Evolutionary conservation across 2,113 vertebrate genomes (phyloP), one percentile per base, ranked within the genome.

Genomic region (Ciconia maguari): DNA sequence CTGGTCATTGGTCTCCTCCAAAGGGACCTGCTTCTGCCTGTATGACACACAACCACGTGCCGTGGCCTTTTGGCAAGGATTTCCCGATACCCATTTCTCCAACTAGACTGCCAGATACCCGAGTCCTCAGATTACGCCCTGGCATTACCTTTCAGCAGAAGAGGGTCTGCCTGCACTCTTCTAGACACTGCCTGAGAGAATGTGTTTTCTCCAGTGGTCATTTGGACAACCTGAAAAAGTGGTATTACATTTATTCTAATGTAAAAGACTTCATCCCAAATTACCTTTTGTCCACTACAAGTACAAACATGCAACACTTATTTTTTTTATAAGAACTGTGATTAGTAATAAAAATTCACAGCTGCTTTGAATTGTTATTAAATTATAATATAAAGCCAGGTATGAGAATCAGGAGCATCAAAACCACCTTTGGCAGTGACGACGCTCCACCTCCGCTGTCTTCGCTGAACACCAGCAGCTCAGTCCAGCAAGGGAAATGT

Each of bases 21-120:
- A 9, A 46, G 13, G 55, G 25, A 36, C 49, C 26, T 55, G 30
- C 18, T 58, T 44, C 60, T 42, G 6, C 2, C 58, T 6, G 13
- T 5, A 8, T 4, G 26, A 36, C 36, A 13, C 48, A 16, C 21
- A 29, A 14, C 5, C 79, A 1, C 26, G 34, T 18, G 21, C 74
- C 27, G 2, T 1, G 17, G 72, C 68, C 25, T 57, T 65, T 8
- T 10, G 25, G 25, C 36, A 15, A 32, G 21, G 69, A 16, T 26
- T 38, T 52, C 70, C 34, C 2, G 14, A 13, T 4, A 24, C 2
- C 32, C 52, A 16, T 18, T 21, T 60, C 77, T 66, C 32, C 36
- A 8, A 8, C 26, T 2, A 7, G 25, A 9, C 1, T 29, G 32
- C 9, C n/a, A 41, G 25, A 12, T 2, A 19, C 5, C 25, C 3